Evolutionary conservation across 2,113 vertebrate species (phyloP), one percentile per base, ranked within the genome.

Genomic region (Chrysemys picta): DNA sequence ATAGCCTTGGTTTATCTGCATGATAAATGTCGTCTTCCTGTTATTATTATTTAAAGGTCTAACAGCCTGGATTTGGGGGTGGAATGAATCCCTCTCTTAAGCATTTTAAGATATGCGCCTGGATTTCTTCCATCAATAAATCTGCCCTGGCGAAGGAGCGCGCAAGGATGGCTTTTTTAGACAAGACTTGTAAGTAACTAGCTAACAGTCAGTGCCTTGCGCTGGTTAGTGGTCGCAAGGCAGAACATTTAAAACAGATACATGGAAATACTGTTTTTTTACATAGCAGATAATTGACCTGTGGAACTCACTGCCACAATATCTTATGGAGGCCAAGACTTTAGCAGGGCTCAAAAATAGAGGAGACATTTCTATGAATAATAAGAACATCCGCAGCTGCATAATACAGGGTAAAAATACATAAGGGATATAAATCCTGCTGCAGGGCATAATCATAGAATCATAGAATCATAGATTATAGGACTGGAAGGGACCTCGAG

Each of bases 91-190:
- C 4, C 27, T 57, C 54, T 76, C 87, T 83, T 96, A 97, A 97
- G 95, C 90, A 85, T 1, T 59, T 1, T 93, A 86, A 96, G 90
- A 82, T 95, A 95, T 94, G 93, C 92, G 6, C 93, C 90, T 89
- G 59, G 9, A 62, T 93, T 95, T 2, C 96, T 75, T 4, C 87
- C 85, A 93, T 69, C 54, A 5, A 12, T 0, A 22, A 92, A 2
- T n/a, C 42, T 87, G 90, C 85, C 92, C 95, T 62, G 42, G 91
- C 86, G 4, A 50, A 54, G 80, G 80, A 12, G 80, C 19, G 5
- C 5, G 1, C 35, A 72, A 22, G n/a, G 65, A 7, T 35, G 14
- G 16, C 62, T 69, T 69, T 69, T 16, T n/a, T n/a, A 69, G 35
- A 35, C 62, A 69, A 69, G 62, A 19, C 65, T 38, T 72, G n/a